These are phyloP conservation scores for Beris chalybata DNA, from an alignment of 2,888 invertebrate genomes.

Conservation along the genomic window DNA sequence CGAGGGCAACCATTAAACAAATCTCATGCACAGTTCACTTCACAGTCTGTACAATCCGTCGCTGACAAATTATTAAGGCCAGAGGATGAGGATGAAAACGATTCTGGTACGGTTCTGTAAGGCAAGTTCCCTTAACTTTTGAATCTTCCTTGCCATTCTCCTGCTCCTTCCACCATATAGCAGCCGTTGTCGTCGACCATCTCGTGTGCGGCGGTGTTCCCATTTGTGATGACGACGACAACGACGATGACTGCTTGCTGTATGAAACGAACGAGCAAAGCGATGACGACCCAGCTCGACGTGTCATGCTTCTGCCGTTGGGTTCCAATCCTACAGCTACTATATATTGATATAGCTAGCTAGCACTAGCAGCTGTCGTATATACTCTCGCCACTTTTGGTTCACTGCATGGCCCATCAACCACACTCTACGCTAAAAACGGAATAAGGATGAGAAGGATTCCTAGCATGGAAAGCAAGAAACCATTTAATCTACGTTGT, in stretches of 20 bases:
- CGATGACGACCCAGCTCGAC: slow-evolving; percentile 12
- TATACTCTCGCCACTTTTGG: no score
- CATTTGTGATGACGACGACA: no score
- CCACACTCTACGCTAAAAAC: slow-evolving; percentile 16
- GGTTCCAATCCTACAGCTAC: no score
- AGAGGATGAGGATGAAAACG: slow-evolving; percentile 42
- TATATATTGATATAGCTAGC: no score
- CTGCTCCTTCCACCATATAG: neutral
- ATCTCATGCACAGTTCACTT: slow-evolving; percentile 45
- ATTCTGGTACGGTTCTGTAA: slow-evolving; percentile 36
- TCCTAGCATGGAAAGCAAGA: slow-evolving; percentile 4
- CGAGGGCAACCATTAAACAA: slow-evolving; percentile 45
- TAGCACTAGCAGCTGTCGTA: no score
- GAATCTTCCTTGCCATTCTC: slow-evolving; percentile 21
- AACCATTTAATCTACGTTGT: slow-evolving; percentile 5
- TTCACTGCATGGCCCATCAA: slow-evolving; percentile 15
- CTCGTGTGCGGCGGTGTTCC: no score
- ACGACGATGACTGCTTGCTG: no score
- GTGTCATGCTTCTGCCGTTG: slow-evolving; percentile 11
- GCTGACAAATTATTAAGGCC: slow-evolving; percentile 44
- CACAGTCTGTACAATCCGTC: slow-evolving; percentile 44
- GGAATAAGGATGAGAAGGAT: slow-evolving; percentile 6
- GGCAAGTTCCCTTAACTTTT: slow-evolving; percentile 37
- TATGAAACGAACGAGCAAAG: neutral
- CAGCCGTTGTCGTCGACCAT: no score